phyloP scores from a whole-genome alignment of 2,797 vertebrate genomes.

The Buceros bicornis region DNA sequence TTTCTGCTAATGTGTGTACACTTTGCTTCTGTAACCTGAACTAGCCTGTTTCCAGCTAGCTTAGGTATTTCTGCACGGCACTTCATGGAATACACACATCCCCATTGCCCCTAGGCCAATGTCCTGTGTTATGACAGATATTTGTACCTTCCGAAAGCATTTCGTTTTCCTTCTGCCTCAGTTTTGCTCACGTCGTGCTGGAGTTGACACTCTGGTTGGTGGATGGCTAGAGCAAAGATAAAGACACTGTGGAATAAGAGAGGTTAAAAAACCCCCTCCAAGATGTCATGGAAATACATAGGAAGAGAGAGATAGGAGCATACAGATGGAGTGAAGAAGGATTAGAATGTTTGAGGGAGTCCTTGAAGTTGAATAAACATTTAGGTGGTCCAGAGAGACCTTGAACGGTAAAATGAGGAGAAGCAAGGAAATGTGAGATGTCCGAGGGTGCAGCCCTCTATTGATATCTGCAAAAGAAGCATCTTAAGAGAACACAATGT shows the following conservation, averaged over 20 bases:
- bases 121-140: neutral
- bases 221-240: neutral
- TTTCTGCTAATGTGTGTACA: slow-evolving; percentile 53
- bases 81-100: slow-evolving; percentile 31
- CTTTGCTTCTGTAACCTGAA: slow-evolving; percentile 57
- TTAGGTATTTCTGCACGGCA: slow-evolving; percentile 39
- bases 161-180: neutral
- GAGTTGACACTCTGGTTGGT: neutral
- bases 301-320: neutral
- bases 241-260: neutral
- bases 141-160: neutral
- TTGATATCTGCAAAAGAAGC: neutral
- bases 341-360: neutral
- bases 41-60: slow-evolving; percentile 50
- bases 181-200: neutral
- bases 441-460: neutral
- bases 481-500: neutral
- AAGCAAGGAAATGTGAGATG: neutral
- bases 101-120: neutral
- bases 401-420: neutral
- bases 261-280: neutral
- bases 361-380: neutral
- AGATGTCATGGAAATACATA: neutral
- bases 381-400: neutral
- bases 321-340: neutral